A percentile compares a stretch with the other conserved stretches of the same genome.
phyloP scores from a whole-genome alignment of 2,113 vertebrate species.

The Tachysurus fulvidraco region DNA sequence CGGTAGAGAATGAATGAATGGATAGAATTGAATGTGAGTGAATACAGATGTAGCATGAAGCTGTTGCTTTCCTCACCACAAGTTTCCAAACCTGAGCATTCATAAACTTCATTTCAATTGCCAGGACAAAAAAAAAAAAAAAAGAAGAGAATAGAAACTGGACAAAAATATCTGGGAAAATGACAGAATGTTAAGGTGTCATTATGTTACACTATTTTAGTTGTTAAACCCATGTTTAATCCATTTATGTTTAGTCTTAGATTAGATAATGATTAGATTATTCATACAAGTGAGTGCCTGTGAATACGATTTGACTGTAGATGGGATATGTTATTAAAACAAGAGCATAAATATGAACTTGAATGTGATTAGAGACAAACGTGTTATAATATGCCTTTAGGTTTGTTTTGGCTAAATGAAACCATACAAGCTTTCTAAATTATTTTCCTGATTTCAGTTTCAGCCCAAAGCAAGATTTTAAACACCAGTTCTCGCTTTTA shows the following conservation, averaged over 20 bases:
- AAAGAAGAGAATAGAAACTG: not conserved
- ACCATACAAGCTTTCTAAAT: not conserved
- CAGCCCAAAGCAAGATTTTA: not conserved
- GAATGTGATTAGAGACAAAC: not conserved
- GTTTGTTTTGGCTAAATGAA: slow-evolving; percentile 5
- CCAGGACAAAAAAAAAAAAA: not conserved
- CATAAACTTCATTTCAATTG: not conserved
- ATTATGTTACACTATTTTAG: not conserved
- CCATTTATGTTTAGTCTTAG: not conserved
- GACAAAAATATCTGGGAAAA: not conserved
- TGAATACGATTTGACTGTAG: not conserved
- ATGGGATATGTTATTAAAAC: not conserved
- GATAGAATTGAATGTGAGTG: not conserved
- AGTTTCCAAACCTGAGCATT: not conserved
- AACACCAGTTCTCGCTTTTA: not conserved
- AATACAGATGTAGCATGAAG: not conserved
- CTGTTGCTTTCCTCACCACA: not conserved
- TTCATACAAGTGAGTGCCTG: not conserved
- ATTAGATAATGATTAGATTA: not conserved
- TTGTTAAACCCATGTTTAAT: not conserved
- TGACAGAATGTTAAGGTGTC: not conserved
- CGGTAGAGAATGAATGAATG: no score
- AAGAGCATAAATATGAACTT: not conserved
- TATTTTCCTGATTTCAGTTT: not conserved
- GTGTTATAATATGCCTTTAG: not conserved